Percentiles rank a stretch among this genome's conserved stretches.
These are phyloP conservation scores for Myotis pilosus DNA, from an alignment of 2,797 vertebrate genomes.

Conservation along the genomic window DNA sequence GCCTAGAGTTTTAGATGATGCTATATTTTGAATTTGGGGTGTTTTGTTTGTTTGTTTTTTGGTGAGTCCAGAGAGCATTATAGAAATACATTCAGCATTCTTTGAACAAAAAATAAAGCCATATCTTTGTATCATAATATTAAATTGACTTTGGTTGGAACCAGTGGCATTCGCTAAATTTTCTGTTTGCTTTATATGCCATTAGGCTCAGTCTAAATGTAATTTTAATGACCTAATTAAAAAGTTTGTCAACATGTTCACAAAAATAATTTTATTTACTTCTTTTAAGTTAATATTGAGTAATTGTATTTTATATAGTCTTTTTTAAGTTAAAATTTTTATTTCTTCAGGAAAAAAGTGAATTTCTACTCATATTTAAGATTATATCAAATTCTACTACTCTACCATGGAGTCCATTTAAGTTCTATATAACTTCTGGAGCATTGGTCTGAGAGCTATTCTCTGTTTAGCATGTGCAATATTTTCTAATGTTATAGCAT, in stretches of 20 bases:
- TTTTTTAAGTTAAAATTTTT: constrained; percentile 16
- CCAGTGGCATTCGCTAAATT: constrained; percentile 18
- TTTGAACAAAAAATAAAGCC: constrained; percentile 15
- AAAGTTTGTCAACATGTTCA: not conserved
- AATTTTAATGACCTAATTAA: constrained; percentile 46
- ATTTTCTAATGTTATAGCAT: constrained; percentile 36
- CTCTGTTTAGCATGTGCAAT: not conserved
- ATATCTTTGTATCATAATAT: constrained; percentile 8
- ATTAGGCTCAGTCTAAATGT: not conserved
- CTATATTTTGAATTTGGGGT: not conserved
- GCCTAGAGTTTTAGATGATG: constrained; percentile 2
- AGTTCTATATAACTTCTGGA: not conserved
- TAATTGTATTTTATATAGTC: not conserved
- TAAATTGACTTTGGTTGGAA: constrained; percentile 32
- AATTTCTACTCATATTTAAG: constrained; percentile 22
- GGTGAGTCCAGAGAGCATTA: not conserved
- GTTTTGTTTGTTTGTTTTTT: not conserved
- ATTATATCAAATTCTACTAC: constrained; percentile 19
- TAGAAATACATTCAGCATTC: constrained; percentile 35
- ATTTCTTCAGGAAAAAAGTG: not conserved
- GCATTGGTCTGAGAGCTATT: not conserved
- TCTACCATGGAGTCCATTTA: not conserved
- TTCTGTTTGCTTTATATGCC: constrained; percentile 45
- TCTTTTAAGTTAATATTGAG: constrained; percentile 23
- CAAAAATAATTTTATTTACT: constrained; percentile 50